Evolutionary conservation across 2,888 invertebrate genomes (phyloP).

Genomic region (Nephrocerus scutellatus): DNA sequence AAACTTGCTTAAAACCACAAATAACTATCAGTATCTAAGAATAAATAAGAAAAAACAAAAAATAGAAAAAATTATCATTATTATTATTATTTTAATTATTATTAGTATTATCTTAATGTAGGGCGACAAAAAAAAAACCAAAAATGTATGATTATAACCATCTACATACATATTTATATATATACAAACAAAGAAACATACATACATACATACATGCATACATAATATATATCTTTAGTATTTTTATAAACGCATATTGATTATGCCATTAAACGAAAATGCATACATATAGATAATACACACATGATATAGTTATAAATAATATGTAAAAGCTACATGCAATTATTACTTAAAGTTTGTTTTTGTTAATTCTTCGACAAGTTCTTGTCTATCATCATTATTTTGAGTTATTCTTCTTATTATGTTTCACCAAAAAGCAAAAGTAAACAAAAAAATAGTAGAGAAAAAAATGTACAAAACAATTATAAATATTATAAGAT

Average conservation of each 20-base stretch:
- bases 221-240: constrained; percentile 19
- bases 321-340: constrained; percentile 13
- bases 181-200: constrained; percentile 20
- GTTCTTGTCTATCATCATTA: constrained; percentile 10
- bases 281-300: constrained; percentile 1
- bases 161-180: constrained; percentile 25
- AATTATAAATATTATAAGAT: constrained; percentile 15
- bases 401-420: constrained; percentile 11
- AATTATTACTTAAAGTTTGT: too few relatives aligned
- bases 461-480: constrained; percentile 31
- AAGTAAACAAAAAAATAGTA: constrained; percentile 15
- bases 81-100: constrained; percentile 20
- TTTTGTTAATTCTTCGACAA: constrained; percentile 1
- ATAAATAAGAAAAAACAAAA: constrained; percentile 19
- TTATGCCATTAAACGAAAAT: constrained; percentile 17
- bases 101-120: too few relatives aligned
- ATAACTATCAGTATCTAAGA: too few relatives aligned
- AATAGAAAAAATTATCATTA: constrained; percentile 24
- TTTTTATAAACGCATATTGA: constrained; percentile 21
- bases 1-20: constrained; percentile 31
- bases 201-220: constrained; percentile 19
- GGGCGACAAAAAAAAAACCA: constrained; percentile 24
- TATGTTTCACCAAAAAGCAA: constrained; percentile 10
- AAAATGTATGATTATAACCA: constrained; percentile 26
- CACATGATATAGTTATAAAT: constrained; percentile 8